These are phyloP conservation scores for Colletes latitarsis DNA, from an alignment of 1,140 invertebrate species.

Conservation along the genomic window DNA sequence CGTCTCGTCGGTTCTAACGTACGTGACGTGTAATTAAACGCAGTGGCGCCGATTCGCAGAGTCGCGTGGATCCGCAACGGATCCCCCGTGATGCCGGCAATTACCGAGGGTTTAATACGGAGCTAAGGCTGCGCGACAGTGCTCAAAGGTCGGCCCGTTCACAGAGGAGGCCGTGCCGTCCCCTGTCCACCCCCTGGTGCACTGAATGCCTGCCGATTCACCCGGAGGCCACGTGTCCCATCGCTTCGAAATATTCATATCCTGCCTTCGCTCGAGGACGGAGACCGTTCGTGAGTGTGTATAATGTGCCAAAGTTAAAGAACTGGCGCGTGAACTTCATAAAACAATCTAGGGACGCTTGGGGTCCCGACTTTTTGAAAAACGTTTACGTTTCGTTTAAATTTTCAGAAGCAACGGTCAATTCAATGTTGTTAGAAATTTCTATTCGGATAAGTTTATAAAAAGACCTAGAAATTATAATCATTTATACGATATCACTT, in stretches of 20 bases:
- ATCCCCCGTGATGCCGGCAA: constrained; percentile 78
- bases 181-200: constrained; percentile 54
- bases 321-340: too few relatives aligned
- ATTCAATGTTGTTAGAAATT: too few relatives aligned
- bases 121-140: constrained; percentile 32
- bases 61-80: constrained; percentile 71
- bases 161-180: constrained; percentile 24
- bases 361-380: too few relatives aligned
- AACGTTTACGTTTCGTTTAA: too few relatives aligned
- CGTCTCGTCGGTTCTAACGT: constrained; percentile 41
- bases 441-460: too few relatives aligned
- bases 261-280: background rate
- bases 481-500: too few relatives aligned
- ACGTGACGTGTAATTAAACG: constrained; percentile 79
- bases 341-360: background rate
- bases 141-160: constrained; percentile 38
- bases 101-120: constrained; percentile 75
- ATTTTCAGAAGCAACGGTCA: too few relatives aligned
- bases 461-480: too few relatives aligned
- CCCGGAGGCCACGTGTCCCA: constrained; percentile 58
- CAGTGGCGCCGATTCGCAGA: constrained; percentile 62
- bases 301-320: background rate
- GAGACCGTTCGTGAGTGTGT: background rate
- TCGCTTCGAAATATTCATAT: constrained; percentile 52
- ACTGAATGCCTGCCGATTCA: constrained; percentile 41